Evolutionary conservation across 2,113 vertebrate species (phyloP).

Genomic region (Actenoides hombroni): DNA sequence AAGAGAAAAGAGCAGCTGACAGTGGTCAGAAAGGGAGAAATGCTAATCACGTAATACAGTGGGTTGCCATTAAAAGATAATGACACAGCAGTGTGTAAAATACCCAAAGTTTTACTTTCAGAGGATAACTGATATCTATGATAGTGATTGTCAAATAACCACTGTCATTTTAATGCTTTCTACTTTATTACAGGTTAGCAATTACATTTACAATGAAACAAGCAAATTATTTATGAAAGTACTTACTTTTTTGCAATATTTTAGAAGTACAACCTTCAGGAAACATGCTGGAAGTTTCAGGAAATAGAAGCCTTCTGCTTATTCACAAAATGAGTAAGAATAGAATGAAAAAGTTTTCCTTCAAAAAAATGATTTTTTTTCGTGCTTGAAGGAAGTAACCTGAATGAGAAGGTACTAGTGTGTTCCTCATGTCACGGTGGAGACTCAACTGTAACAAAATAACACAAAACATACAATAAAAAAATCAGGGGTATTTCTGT

Average conservation of each 20-base stretch:
- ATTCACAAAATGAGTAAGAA: background rate
- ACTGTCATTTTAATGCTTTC: background rate
- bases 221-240: background rate
- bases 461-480: background rate
- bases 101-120: background rate
- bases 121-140: background rate
- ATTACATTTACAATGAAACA: background rate
- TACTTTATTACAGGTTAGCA: background rate
- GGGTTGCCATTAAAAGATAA: background rate
- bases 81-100: background rate
- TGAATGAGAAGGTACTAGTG: background rate
- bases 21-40: background rate
- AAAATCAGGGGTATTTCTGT: background rate
- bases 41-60: background rate
- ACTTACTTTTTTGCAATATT: background rate
- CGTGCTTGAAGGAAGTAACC: too few relatives aligned
- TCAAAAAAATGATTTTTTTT: background rate
- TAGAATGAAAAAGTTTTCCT: background rate
- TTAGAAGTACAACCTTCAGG: background rate
- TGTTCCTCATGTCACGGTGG: background rate
- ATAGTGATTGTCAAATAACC: background rate
- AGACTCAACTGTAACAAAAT: background rate
- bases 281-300: background rate
- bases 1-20: background rate
- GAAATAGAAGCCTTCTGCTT: background rate